Evolutionary conservation across 2,797 vertebrate genomes (phyloP), one percentile per base, ranked within the genome.

Genomic region (Cuculus canorus): DNA sequence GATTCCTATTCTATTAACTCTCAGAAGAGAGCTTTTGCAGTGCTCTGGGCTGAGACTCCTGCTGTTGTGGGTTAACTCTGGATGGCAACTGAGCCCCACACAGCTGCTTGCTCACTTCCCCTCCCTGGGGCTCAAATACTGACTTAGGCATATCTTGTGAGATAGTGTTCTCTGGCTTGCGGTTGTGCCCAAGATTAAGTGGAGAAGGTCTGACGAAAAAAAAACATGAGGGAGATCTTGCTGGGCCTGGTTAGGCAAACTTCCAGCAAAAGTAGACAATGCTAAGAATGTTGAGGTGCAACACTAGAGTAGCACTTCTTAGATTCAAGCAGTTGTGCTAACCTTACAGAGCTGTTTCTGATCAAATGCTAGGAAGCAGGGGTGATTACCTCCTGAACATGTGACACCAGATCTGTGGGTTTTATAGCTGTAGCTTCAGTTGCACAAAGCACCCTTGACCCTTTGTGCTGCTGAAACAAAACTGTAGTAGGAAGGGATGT

Each of bases 21-120:
- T 83, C 83, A 72, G 50, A 91, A 94, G 70, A 89, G 60, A 82
- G 81, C 28, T 15, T 87, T 77, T 56, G 41, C 69, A 59, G 76
- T 39, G 37, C 50, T 79, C 87, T 91, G 72, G 86, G 88, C 94
- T 86, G 90, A 76, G 75, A 84, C 90, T 94, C 63, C 47, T 60
- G 54, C 54, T 60, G 54, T 52, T 69, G 35, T 27, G 53, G 78
- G 43, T 68, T 59, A 68, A 68, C 27, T 10, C 63, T 12, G 13
- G 72, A 60, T 16, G 57, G 57, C 33, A 76, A 45, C 33, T 76
- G 30, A 50, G 8, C 8, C n/a, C 52, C 53, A 68, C 63, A 32
- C 16, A 66, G 45, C 16, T 5, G 7, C 57, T 76, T 4, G 6
- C 57, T 76, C 15, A 32, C 43, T 32, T 45, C 22, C 45, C 57